Evolutionary conservation across 2,888 invertebrate species (phyloP), one percentile per base, ranked within the genome.

Genomic region (Archips crataeganus): DNA sequence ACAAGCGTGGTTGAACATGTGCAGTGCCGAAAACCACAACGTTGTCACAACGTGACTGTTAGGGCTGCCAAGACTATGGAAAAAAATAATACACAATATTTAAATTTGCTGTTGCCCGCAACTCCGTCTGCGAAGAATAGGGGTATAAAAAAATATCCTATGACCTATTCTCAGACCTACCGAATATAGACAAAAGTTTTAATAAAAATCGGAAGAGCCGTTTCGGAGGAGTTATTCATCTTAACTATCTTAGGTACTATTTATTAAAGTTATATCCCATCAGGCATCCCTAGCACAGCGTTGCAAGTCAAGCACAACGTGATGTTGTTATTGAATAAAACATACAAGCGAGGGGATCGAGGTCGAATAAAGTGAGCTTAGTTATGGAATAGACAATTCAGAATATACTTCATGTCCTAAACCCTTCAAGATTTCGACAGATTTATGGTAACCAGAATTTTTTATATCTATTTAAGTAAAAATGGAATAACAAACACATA

Each of bases 1-100:
- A 9, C 81, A 79, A 82, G 77, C 81, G 78, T 81, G 82, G 76
- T 77, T 67, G 45, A 79, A 77, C 82, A 81, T 82, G 82, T 82
- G 82, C 81, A 75, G 49, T 75, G 71, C 73, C 75, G 74, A 79
- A 54, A 72, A 54, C 61, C 62, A 45, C 63, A 32, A 77, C 79
- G 77, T 76, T 76, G 66, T 75, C 34, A 71, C 79, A 80, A 82
- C 82, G 82, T 82, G 81, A 82, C 77, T 59, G 61, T 10, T 62
- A 72, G 79, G 78, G 79, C 42, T 80, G 78, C 34, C 77, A 57
- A 23, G 11, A 59, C 36, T 23, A n/a, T 11, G 11, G 11, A 45
- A 11, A 11, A 45, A 45, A 11, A 3, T 11, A 45, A 45, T 39
- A 39, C 5, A 39, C 39, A 39, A 39, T 39, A 39, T 5, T 36